Base-by-base conservation (phyloP, 2,888 invertebrate species). In the Scotopteryx bipunctaria region DNA sequence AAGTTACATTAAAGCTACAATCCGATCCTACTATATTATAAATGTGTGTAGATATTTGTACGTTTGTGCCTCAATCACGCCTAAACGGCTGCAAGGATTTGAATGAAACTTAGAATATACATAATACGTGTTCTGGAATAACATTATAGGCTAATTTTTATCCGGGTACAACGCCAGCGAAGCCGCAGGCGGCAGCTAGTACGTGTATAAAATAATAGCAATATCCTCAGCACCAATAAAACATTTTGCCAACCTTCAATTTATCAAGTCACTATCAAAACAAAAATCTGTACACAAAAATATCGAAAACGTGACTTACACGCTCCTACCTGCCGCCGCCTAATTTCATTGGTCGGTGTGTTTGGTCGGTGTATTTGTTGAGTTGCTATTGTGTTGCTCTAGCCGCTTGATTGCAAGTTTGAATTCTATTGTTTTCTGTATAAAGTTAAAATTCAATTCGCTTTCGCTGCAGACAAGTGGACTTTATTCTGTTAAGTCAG, bases 251-350 rank as follows among this genome's bases (percentile, higher is more conserved):
- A 19, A 46, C 29, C 41, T 45, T 21, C 51, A 45, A 53, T 53
- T 53, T 53, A 53, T 53, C 53, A 53, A 42, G 36, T 52, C 52
- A 52, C 45, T 52, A 42, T 53, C 42, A 29, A 55, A 49, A 49
- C 49, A 49, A 45, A 45, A 44, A 54, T 44, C 31, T 48, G 43
- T 44, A 56, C 46, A 56, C 56, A 48, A 36, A 56, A 56, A 56
- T 52, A 56, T 56, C 44, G 52, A 52, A 48, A 52, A 56, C 56
- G 56, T 56, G 56, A 56, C 56, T 56, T 56, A 43, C 41, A 41
- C 48, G 21, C 36, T 35, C 48, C 37, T 48, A 56, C 52, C 56
- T 56, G 44, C 38, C 25, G 41, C 40, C 32, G 44, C 43, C 51
- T 52, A 56, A 56, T 56, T 56, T 52, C 52, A 52, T 54, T 48